Evolutionary conservation across 2,797 vertebrate genomes (phyloP).

Genomic region (Megalops cyprinoides): DNA sequence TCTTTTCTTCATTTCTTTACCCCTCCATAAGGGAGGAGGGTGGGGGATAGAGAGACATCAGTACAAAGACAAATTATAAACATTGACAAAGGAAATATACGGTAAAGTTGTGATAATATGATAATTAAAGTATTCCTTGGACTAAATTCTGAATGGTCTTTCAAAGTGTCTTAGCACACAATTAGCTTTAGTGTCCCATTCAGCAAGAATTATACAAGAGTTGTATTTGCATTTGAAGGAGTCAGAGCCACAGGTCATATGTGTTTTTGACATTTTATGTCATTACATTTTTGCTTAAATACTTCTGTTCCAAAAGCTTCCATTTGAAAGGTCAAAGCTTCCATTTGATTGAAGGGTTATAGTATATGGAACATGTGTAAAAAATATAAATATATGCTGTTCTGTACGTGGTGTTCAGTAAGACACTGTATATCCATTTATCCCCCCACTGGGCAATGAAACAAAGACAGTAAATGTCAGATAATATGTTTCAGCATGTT

Average conservation of each 20-base stretch:
- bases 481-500: neutral
- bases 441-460: neutral
- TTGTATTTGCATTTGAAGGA: neutral
- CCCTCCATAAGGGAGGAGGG: too few species aligned
- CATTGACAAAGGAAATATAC: too few species aligned
- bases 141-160: neutral
- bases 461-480: neutral
- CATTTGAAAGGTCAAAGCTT: too few species aligned
- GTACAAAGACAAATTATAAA: too few species aligned
- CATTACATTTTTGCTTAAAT: too few species aligned
- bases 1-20: neutral
- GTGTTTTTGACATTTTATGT: too few species aligned
- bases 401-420: too few species aligned
- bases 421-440: neutral
- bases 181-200: neutral
- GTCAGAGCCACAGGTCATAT: too few species aligned
- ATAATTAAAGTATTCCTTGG: too few species aligned
- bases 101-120: too few species aligned
- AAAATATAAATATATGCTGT: neutral
- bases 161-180: neutral
- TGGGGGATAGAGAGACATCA: too few species aligned
- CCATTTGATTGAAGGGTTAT: neutral
- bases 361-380: neutral
- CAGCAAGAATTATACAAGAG: neutral
- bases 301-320: too few species aligned